Evolutionary conservation across 2,888 invertebrate genomes (phyloP).

Genomic region (Troides aeacus): DNA sequence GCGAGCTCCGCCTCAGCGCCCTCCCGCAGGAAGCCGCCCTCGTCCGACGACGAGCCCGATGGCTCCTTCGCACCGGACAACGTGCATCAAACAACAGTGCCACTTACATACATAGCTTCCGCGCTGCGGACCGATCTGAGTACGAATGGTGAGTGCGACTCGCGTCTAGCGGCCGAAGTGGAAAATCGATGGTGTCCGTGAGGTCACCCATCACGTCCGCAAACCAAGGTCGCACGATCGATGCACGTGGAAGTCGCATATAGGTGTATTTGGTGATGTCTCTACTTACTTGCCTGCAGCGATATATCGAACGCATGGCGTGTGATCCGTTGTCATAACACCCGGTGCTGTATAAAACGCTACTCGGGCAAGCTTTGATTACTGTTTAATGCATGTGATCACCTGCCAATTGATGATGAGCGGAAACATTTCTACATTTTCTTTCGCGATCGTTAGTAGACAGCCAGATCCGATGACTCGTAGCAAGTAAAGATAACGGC

Average conservation of each 20-base stretch:
- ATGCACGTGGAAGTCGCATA: background rate
- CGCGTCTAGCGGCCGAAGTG: constrained; percentile 50
- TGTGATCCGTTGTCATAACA: constrained; percentile 57
- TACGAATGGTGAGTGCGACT: constrained; percentile 64
- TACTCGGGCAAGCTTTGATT: constrained; percentile 44
- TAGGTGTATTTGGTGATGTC: background rate
- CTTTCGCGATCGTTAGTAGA: constrained; percentile 42
- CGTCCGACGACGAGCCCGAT: constrained; percentile 78
- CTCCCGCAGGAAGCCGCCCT: constrained; percentile 74
- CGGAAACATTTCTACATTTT: constrained; percentile 75
- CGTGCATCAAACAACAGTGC: constrained; percentile 56
- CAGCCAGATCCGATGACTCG: constrained; percentile 5
- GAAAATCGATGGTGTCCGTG: constrained; percentile 67
- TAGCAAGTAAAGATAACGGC: background rate
- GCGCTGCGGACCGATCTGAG: constrained; percentile 43
- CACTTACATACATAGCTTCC: constrained; percentile 34
- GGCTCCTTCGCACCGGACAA: constrained; percentile 67
- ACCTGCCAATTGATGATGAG: constrained; percentile 75
- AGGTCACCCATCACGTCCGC: constrained; percentile 44
- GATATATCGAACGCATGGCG: constrained; percentile 41
- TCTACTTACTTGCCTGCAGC: constrained; percentile 9
- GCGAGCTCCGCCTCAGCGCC: constrained; percentile 58
- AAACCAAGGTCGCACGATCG: constrained; percentile 26
- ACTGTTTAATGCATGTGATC: constrained; percentile 55
- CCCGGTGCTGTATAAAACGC: constrained; percentile 52